Base-by-base conservation (phyloP, 2,113 vertebrate species). In the Chloroceryle aenea region DNA sequence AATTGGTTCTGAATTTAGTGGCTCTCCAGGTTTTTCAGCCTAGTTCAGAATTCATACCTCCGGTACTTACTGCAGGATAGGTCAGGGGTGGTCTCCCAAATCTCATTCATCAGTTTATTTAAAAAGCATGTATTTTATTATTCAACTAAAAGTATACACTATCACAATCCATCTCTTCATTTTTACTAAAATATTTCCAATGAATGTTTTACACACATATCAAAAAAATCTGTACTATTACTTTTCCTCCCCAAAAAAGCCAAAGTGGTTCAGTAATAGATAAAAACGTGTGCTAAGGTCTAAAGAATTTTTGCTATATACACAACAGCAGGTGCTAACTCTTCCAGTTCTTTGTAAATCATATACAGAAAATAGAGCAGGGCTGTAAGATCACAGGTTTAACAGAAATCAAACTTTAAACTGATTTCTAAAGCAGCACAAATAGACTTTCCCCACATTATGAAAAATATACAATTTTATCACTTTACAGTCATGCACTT, bases 121-220 rank as follows among this genome's bases (percentile, higher is more conserved):
- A 95, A 95, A 96, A 97, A 97, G 95, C 96, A 95, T 71, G 96
- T 90, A 50, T 97, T 98, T 98, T 97, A 98, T 98, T 96, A 96
- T 98, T 98, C 97, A 98, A 93, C 96, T 90, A 97, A 97, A 98
- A 98, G 97, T 98, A 98, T 95, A 98, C 98, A 98, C 98, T 97
- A 93, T 97, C 98, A 98, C 98, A 97, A 90, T 97, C 98, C 93
- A 86, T 97, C 80, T 97, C 96, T 96, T 98, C 96, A 95, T 97
- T 95, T 97, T 97, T 98, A 98, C 98, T 98, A 98, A 98, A 98
- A 98, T 98, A 98, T 98, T 96, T 98, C 97, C 98, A 96, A 98
- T 97, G 34, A 98, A 82, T 95, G 97, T 98, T 96, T 98, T 98
- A 98, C 98, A 98, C 98, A 97, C 98, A 94, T 97, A 98, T 98